Base-by-base conservation (phyloP, 2,888 invertebrate genomes). In the Epirrhoe tristata region DNA sequence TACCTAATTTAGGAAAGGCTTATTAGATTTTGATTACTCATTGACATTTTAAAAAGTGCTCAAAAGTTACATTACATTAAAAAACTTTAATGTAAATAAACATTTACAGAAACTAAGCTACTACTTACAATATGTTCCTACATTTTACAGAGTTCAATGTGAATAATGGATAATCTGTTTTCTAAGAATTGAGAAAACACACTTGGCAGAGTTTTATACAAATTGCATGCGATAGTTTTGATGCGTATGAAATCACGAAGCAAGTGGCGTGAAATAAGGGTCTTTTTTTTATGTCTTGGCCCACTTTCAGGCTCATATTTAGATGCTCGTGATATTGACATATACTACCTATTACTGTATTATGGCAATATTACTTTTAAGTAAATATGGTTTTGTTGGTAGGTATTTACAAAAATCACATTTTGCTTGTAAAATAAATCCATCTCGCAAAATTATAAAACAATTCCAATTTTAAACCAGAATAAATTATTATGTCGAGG, bases 251-350 rank as follows among this genome's bases (percentile, higher is more conserved):
- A 67, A 50, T 67, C 51, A 55, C 58, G 54, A 64, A 60, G 68
- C 77, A 82, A 78, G 78, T 70, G 74, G 77, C 86, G 86, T 86
- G 85, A 84, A 86, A 85, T 84, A 80, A 84, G 81, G 84, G 80
- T 70, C 66, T 74, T 77, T 77, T 77, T 82, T 81, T 79, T 79
- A 81, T 77, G 72, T 74, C 71, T 73, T 74, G 71, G 71, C 76
- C 75, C 72, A 74, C 70, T 76, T 80, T 75, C 70, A 70, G 75
- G 63, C 60, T 75, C 68, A 70, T 72, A 71, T 70, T 31, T 73
- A 71, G 61, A 73, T 46, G 14, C 14, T 68, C 69, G 69, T 70
- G 72, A 50, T 68, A 64, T n/a, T n/a, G n/a, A n/a, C n/a, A n/a
- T n/a, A n/a, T n/a, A n/a, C n/a, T n/a, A n/a, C n/a, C n/a, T n/a